These are phyloP conservation scores for Maniola jurtina DNA, from an alignment of 1,140 invertebrate genomes.

Conservation along the genomic window DNA sequence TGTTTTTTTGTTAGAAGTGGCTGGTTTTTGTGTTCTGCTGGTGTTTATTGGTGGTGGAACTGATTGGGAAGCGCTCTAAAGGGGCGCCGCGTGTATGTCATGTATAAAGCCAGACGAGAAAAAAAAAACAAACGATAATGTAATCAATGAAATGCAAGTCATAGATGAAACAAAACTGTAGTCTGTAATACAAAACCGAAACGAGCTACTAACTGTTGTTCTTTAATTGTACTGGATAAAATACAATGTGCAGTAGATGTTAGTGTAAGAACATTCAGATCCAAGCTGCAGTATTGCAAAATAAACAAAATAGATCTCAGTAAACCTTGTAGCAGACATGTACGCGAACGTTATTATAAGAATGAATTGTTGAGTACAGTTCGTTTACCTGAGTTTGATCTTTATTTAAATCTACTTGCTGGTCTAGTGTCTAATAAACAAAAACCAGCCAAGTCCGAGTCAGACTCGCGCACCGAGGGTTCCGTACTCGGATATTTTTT, in stretches of 20 bases:
- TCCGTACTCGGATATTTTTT: too few species aligned
- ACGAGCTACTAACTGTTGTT: neutral
- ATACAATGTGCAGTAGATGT: neutral
- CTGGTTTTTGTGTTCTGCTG: too few species aligned
- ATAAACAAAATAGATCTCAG: slow-evolving; percentile 11
- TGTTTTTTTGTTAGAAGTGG: too few species aligned
- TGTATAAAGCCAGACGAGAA: too few species aligned
- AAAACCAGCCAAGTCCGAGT: too few species aligned
- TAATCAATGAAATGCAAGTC: too few species aligned
- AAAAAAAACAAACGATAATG: too few species aligned
- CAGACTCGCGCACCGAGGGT: too few species aligned
- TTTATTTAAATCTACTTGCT: neutral
- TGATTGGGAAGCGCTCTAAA: too few species aligned
- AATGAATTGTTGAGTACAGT: slow-evolving; percentile 10
- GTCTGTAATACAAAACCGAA: neutral
- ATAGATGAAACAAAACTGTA: neutral
- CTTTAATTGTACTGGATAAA: neutral
- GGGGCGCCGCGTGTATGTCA: too few species aligned
- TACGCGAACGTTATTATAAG: neutral
- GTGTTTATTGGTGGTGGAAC: too few species aligned
- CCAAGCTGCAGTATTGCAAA: neutral
- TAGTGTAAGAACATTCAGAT: neutral
- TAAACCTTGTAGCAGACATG: slow-evolving; percentile 13
- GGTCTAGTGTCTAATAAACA: neutral
- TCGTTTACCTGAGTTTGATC: neutral